Evolutionary conservation across 1,140 invertebrate species (phyloP).

Genomic region (Microplitis mediator): DNA sequence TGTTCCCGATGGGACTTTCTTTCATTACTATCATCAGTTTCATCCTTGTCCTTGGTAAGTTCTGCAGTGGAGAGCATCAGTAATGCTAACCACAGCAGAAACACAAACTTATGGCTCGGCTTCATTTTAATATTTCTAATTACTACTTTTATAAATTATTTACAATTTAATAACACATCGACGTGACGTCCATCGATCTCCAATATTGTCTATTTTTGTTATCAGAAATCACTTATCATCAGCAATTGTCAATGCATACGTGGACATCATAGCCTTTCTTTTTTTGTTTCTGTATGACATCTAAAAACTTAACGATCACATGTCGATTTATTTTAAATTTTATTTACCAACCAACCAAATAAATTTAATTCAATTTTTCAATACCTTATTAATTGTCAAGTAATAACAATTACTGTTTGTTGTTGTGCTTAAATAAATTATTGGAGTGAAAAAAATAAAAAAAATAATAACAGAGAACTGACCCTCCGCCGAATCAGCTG

Average conservation of each 20-base stretch:
- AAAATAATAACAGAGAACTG: neutral
- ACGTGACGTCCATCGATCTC: neutral
- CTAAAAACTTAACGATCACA: neutral
- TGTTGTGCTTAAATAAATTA: neutral
- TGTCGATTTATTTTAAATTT: neutral
- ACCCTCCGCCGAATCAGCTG: constrained; percentile 19
- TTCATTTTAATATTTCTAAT: constrained; percentile 38
- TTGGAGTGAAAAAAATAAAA: neutral
- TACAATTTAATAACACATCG: neutral
- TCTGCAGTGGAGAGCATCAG: constrained; percentile 37
- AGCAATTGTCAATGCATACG: constrained; percentile 38
- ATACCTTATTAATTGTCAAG: no score
- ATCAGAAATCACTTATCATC: constrained; percentile 20
- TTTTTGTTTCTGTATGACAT: neutral
- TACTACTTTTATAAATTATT: constrained; percentile 20
- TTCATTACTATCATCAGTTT: constrained; percentile 6
- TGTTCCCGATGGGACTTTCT: constrained; percentile 20
- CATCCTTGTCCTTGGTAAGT: constrained; percentile 30
- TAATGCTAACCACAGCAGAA: constrained; percentile 35
- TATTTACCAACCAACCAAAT: neutral
- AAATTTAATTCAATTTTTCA: no score
- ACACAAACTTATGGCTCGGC: constrained; percentile 26
- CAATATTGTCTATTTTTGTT: neutral
- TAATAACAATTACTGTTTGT: neutral
- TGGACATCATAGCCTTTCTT: constrained; percentile 40